phyloP scores from a whole-genome alignment of 1,140 invertebrate genomes.

The Gonioctena quinquepunctata region DNA sequence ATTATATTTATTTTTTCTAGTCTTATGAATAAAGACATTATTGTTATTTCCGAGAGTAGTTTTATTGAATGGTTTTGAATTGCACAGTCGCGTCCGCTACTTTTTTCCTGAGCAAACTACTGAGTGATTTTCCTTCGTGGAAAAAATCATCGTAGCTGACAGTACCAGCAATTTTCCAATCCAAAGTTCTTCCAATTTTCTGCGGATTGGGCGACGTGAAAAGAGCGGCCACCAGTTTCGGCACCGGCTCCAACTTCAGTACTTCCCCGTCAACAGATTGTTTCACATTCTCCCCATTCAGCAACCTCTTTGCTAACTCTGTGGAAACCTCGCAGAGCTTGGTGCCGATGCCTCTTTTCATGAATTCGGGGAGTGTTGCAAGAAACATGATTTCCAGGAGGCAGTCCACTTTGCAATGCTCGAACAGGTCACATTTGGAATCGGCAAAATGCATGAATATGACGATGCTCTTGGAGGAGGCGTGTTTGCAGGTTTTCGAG shows the following conservation, averaged over 20 bases:
- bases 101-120: conserved; percentile 23
- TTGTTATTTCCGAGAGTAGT: no score
- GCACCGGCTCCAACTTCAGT: conserved; percentile 56
- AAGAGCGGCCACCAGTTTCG: conserved; percentile 62
- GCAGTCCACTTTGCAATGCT: conserved; percentile 63
- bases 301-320: conserved; percentile 59
- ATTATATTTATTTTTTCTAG: no score
- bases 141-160: conserved; percentile 58
- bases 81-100: no score
- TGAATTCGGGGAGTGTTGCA: conserved; percentile 58
- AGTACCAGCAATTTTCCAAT: conserved; percentile 59
- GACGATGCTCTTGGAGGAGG: conserved; percentile 6
- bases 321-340: conserved; percentile 60
- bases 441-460: conserved; percentile 26
- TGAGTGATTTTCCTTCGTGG: conserved; percentile 61
- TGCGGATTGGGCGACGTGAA: conserved; percentile 63
- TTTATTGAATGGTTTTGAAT: no score
- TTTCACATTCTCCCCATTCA: conserved; percentile 57
- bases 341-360: conserved; percentile 59
- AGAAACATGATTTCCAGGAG: conserved; percentile 72
- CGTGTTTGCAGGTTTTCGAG: conserved; percentile 14
- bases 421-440: conserved; percentile 59
- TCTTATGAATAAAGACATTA: no score
- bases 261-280: conserved; percentile 50
- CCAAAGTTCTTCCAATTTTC: conserved; percentile 60